phyloP scores from a whole-genome alignment of 2,113 vertebrate species.

The Caranx melampygus region DNA sequence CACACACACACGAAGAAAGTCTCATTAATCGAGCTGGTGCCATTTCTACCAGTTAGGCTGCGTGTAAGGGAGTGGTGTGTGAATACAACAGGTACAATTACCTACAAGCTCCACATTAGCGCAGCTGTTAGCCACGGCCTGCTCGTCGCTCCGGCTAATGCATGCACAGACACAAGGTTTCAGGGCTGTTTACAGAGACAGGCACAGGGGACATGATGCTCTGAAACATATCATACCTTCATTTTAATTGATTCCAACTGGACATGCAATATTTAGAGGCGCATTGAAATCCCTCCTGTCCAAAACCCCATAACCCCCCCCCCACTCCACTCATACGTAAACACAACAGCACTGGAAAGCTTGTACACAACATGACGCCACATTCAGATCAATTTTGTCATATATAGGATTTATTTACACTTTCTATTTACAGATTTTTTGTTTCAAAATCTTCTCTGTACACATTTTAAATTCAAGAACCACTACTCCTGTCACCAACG shows the following conservation, averaged over 20 bases:
- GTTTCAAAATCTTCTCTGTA: conserved; percentile 84
- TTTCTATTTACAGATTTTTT: conserved; percentile 86
- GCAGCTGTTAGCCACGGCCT: neutral
- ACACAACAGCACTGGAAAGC: neutral
- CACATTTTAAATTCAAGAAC: conserved; percentile 79
- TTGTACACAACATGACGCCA: neutral
- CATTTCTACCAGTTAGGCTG: conserved; percentile 43
- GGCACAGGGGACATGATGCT: neutral
- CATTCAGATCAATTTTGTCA: conserved; percentile 58
- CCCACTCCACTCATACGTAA: too few species aligned
- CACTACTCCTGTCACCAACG: conserved; percentile 64
- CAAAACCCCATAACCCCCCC: too few species aligned
- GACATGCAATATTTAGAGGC: neutral
- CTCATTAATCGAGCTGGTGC: conserved; percentile 66
- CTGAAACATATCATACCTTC: neutral
- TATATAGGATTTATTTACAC: conserved; percentile 88
- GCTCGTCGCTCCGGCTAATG: neutral
- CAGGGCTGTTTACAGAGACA: neutral
- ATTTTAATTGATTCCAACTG: conserved; percentile 7
- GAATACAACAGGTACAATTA: conserved; percentile 55
- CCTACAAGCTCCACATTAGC: conserved; percentile 26
- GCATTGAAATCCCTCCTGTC: neutral
- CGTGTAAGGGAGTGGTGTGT: neutral
- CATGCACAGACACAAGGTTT: neutral
- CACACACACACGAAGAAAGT: conserved; percentile 17